Evolutionary conservation across 2,888 invertebrate genomes (phyloP).

Genomic region (Mesodorylaimus sp.): DNA sequence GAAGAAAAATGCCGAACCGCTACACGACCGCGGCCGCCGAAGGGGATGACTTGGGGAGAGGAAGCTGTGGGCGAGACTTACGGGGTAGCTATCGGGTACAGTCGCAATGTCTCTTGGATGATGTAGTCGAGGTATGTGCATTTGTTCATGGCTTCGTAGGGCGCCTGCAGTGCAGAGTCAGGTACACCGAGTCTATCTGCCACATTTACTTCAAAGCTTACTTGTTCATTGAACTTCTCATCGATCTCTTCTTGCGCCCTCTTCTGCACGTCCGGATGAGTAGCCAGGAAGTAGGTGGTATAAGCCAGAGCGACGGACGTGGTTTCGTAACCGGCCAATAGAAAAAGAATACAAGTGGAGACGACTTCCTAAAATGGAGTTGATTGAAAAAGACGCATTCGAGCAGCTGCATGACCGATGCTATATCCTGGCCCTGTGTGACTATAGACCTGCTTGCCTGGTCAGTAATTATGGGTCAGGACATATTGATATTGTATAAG

Average conservation of each 20-base stretch:
- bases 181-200: too few species aligned
- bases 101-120: constrained; percentile 21
- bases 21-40: not conserved
- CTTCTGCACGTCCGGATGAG: constrained; percentile 34
- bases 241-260: constrained; percentile 34
- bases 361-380: constrained; percentile 14
- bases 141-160: constrained; percentile 14
- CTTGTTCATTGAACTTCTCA: constrained; percentile 18
- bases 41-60: not conserved
- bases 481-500: too few species aligned
- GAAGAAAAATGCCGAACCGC: too few species aligned
- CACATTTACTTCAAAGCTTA: too few species aligned
- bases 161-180: not conserved
- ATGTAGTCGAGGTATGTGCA: constrained; percentile 23
- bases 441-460: too few species aligned
- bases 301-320: constrained; percentile 37
- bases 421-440: too few species aligned
- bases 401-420: too few species aligned
- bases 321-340: constrained; percentile 40
- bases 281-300: constrained; percentile 35
- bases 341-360: constrained; percentile 35
- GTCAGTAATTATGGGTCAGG: too few species aligned
- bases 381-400: not conserved
- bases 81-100: constrained; percentile 22
- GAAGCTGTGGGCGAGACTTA: constrained; percentile 10